phyloP scores from a whole-genome alignment of 2,797 vertebrate genomes.

The Oryzias dopingdopingensis region DNA sequence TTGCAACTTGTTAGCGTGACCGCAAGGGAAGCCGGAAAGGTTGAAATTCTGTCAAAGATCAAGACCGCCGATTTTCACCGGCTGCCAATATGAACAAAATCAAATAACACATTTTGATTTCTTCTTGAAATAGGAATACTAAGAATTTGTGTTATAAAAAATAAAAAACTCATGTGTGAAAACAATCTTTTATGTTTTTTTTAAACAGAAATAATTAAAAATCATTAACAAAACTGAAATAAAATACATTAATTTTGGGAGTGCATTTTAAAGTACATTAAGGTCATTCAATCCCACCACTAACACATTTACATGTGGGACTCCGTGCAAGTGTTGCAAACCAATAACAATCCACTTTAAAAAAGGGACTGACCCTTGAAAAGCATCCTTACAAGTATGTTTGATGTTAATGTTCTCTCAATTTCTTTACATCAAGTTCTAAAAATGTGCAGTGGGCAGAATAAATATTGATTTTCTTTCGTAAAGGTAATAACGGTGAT shows the following conservation, averaged over 20 bases:
- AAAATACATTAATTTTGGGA: constrained; percentile 29
- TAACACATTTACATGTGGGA: constrained; percentile 28
- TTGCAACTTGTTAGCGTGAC: background rate
- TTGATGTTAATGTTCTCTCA: constrained; percentile 19
- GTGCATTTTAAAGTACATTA: constrained; percentile 33
- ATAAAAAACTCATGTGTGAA: constrained; percentile 38
- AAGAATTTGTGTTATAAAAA: constrained; percentile 2
- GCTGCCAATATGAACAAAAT: constrained; percentile 1
- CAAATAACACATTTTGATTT: background rate
- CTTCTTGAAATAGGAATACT: constrained; percentile 1
- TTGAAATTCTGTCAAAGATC: background rate
- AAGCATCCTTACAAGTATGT: constrained; percentile 22
- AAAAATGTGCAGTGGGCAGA: constrained; percentile 29
- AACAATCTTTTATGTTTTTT: constrained; percentile 41
- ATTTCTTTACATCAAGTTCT: constrained; percentile 13
- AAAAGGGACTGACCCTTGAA: constrained; percentile 53
- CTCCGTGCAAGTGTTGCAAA: constrained; percentile 60
- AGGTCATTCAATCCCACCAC: constrained; percentile 34
- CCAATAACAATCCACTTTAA: constrained; percentile 32
- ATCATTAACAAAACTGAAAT: constrained; percentile 57
- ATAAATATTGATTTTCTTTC: constrained; percentile 54
- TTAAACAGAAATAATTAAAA: constrained; percentile 54
- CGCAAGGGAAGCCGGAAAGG: background rate
- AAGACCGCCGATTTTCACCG: background rate
- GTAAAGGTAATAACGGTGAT: constrained; percentile 34